Evolutionary conservation across 2,888 invertebrate species (phyloP).

Genomic region (Stenotaenia linearis): DNA sequence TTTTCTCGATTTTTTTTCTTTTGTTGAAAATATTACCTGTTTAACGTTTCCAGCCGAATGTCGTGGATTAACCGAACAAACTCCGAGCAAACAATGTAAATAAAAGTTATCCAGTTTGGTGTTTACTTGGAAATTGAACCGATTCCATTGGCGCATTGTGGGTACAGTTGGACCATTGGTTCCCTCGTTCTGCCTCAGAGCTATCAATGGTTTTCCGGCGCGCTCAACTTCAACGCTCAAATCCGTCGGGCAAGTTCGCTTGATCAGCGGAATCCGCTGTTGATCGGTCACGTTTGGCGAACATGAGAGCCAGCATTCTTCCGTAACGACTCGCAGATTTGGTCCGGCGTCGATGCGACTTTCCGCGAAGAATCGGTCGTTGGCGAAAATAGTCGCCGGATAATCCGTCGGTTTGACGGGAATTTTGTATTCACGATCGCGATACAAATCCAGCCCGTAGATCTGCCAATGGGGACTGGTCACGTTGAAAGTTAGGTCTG

Average conservation of each 20-base stretch:
- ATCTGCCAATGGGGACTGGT: conserved; percentile 30
- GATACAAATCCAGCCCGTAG: conserved; percentile 38
- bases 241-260: conserved; percentile 43
- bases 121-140: conserved; percentile 43
- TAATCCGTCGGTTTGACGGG: conserved; percentile 35
- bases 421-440: conserved; percentile 38
- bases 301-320: conserved; percentile 44
- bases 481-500: background rate
- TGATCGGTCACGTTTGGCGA: conserved; percentile 35
- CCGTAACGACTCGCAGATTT: conserved; percentile 41
- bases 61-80: conserved; percentile 42
- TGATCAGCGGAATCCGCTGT: conserved; percentile 38
- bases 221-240: conserved; percentile 39
- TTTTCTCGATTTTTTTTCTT: too few relatives aligned
- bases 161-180: conserved; percentile 34
- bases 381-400: conserved; percentile 39
- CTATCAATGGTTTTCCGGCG: background rate
- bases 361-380: conserved; percentile 41
- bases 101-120: conserved; percentile 40
- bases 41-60: conserved; percentile 39
- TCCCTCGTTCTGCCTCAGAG: conserved; percentile 30
- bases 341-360: conserved; percentile 41
- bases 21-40: conserved; percentile 38
- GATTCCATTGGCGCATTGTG: conserved; percentile 39
- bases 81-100: conserved; percentile 45